These are phyloP conservation scores for Xanthorhoe designata DNA, from an alignment of 2,888 invertebrate genomes.

Conservation along the genomic window DNA sequence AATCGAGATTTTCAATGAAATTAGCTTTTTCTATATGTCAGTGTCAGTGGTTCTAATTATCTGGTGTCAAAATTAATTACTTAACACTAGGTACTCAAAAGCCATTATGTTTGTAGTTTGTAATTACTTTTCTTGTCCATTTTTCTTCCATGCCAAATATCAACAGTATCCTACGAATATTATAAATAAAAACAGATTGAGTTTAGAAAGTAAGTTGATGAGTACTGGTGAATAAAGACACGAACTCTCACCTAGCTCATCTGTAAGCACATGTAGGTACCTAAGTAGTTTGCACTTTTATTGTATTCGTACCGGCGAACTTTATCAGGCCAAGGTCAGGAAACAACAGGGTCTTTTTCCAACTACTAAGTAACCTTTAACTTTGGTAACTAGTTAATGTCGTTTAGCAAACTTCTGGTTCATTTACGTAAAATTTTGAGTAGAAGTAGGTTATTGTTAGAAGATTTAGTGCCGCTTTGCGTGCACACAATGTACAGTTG, in stretches of 20 bases:
- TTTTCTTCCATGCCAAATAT: no score
- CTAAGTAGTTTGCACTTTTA: slow-evolving; percentile 7
- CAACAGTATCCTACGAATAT: no score
- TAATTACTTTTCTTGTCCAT: no score
- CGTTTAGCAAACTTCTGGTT: slow-evolving; percentile 58
- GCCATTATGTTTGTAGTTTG: no score
- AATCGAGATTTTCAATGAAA: not conserved
- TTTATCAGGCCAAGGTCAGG: slow-evolving; percentile 42
- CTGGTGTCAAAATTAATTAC: no score
- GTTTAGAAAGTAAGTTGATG: not conserved
- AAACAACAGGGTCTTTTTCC: slow-evolving; percentile 50
- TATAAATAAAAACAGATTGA: no score
- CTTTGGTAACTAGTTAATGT: slow-evolving; percentile 54
- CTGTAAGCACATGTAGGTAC: slow-evolving; percentile 2
- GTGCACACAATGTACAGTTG: not conserved
- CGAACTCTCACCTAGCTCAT: not conserved
- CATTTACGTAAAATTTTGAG: slow-evolving; percentile 41
- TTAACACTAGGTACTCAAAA: no score
- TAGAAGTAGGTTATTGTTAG: slow-evolving; percentile 25
- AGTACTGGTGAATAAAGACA: not conserved
- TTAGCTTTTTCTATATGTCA: no score
- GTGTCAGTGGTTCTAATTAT: no score
- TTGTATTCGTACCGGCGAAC: slow-evolving; percentile 25
- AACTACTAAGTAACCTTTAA: slow-evolving; percentile 54
- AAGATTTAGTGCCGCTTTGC: not conserved